Conservation (phyloP, 1,140 invertebrate genomes). For the Geopemphigus sp. region DNA sequence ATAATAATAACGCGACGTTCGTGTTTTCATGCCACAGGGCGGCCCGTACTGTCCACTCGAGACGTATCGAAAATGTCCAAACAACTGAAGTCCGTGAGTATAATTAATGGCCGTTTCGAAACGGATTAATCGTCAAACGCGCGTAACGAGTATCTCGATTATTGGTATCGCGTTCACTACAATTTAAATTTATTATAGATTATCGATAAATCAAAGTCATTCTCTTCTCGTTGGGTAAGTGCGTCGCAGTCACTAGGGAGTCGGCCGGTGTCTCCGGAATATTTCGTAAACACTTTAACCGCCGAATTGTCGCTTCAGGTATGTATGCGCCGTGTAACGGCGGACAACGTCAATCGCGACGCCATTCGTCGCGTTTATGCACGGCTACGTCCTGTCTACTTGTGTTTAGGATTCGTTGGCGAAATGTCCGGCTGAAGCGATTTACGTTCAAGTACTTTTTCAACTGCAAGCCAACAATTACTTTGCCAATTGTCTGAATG, state of each 20-base stretch:
- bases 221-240: constrained; percentile 63
- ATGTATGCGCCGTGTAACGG: background rate
- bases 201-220: constrained; percentile 58
- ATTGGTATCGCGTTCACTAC: background rate
- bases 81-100: constrained; percentile 25
- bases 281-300: constrained; percentile 68
- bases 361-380: background rate
- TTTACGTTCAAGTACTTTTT: constrained; percentile 10
- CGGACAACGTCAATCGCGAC: background rate
- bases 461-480: constrained; percentile 2
- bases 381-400: background rate
- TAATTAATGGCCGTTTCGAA: too few relatives aligned
- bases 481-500: background rate
- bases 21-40: background rate
- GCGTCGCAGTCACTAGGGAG: constrained; percentile 59
- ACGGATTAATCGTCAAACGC: background rate
- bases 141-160: background rate
- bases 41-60: background rate
- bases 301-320: constrained; percentile 58
- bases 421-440: background rate
- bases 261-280: constrained; percentile 62
- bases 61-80: constrained; percentile 18
- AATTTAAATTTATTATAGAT: constrained; percentile 54
- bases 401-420: constrained; percentile 1
- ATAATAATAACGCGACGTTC: too few relatives aligned